These are phyloP conservation scores for Drosophila nigrodunni DNA, from an alignment of 1,140 invertebrate genomes.

Conservation along the genomic window DNA sequence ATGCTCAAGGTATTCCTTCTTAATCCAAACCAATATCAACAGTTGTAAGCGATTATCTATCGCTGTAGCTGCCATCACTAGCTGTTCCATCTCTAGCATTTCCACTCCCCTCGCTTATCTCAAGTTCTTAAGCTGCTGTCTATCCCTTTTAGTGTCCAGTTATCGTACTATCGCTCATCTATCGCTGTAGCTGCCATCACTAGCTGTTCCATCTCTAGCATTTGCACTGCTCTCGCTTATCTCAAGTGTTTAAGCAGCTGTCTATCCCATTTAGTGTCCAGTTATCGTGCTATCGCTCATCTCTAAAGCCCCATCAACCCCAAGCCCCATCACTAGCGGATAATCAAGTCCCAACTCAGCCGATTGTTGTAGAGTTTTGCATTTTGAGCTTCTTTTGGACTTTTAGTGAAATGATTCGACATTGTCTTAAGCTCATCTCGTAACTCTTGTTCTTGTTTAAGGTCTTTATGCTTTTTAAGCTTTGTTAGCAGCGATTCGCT, in stretches of 20 bases:
- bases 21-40: no score
- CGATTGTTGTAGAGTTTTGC: constrained; percentile 16
- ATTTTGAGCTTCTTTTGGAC: constrained; percentile 26
- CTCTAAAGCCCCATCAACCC: not conserved
- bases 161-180: not conserved
- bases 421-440: constrained; percentile 27
- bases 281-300: not conserved
- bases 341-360: not conserved
- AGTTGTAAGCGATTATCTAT: no score
- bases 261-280: not conserved
- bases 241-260: not conserved
- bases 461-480: constrained; percentile 43
- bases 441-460: constrained; percentile 5
- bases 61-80: no score
- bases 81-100: no score
- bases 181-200: no score
- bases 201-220: no score
- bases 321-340: not conserved
- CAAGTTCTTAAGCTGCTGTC: not conserved
- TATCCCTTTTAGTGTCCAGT: not conserved
- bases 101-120: not conserved
- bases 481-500: constrained; percentile 19
- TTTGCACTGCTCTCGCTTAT: not conserved
- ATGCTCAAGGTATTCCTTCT: no score
- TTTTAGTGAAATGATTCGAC: constrained; percentile 44